Percentiles rank a stretch among this genome's conserved stretches.
phyloP scores from a whole-genome alignment of 2,888 invertebrate species.

The Cerastoderma edule region DNA sequence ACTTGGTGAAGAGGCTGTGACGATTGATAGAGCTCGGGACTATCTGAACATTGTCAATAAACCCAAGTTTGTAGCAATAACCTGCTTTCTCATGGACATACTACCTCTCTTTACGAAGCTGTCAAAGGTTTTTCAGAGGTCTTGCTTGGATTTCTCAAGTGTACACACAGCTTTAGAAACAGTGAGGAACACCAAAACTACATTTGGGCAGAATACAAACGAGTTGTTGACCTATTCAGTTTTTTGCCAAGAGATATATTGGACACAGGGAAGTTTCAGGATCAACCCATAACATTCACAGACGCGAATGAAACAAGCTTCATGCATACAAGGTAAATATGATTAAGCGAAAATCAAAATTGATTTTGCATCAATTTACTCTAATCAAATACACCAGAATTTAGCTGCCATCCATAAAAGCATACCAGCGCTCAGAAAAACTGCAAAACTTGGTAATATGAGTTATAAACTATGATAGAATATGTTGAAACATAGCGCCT shows the following conservation, averaged over 20 bases:
- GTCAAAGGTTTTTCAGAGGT: slow-evolving; percentile 25
- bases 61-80: slow-evolving; percentile 14
- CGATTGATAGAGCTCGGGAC: slow-evolving; percentile 12
- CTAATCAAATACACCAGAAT: too few species aligned
- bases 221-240: slow-evolving; percentile 17
- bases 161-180: slow-evolving; percentile 15
- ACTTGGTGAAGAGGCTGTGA: slow-evolving; percentile 25
- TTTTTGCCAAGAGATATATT: slow-evolving; percentile 9
- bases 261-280: slow-evolving; percentile 19
- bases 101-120: slow-evolving; percentile 23
- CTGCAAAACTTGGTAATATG: too few species aligned
- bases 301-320: slow-evolving; percentile 17
- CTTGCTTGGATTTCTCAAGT: slow-evolving; percentile 10
- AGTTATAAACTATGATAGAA: too few species aligned
- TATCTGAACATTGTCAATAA: slow-evolving; percentile 13
- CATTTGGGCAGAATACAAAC: slow-evolving; percentile 8
- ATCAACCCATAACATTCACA: slow-evolving; percentile 7
- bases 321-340: slow-evolving; percentile 14
- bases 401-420: too few species aligned
- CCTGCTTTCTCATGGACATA: slow-evolving; percentile 24
- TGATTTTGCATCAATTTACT: too few species aligned
- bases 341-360: too few species aligned
- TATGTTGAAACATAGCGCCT: too few species aligned
- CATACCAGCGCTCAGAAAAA: too few species aligned
- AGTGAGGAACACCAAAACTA: slow-evolving; percentile 12